phyloP scores from a whole-genome alignment of 2,113 vertebrate species.

The Pelobates fuscus region DNA sequence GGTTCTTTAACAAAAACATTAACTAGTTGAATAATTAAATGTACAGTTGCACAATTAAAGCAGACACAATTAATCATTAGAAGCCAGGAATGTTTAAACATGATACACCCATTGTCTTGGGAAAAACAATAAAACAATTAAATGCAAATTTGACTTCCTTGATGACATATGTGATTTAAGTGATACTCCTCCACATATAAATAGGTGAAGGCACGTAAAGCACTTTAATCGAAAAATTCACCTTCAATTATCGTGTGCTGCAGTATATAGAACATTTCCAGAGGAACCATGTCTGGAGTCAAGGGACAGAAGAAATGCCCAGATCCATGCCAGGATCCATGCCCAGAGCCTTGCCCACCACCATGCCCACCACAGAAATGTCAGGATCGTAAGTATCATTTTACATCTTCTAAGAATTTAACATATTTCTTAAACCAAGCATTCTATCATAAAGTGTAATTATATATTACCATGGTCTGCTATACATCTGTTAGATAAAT shows the following conservation, averaged over 20 bases:
- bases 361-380: neutral
- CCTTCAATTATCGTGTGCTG: neutral
- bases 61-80: neutral
- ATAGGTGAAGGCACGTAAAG: neutral
- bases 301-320: slow-evolving; percentile 30
- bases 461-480: too few species aligned
- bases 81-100: neutral
- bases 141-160: too few species aligned
- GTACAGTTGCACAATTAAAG: too few species aligned
- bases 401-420: neutral
- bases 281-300: slow-evolving; percentile 16
- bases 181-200: neutral
- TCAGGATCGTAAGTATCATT: slow-evolving; percentile 15
- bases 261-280: neutral
- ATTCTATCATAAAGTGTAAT: too few species aligned
- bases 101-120: neutral
- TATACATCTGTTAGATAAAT: too few species aligned
- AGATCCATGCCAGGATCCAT: slow-evolving; percentile 12
- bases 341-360: neutral
- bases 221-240: neutral
- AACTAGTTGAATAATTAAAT: too few species aligned
- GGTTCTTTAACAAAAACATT: too few species aligned
- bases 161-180: too few species aligned
- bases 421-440: too few species aligned
- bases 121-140: too few species aligned